Conservation (phyloP, 2,888 invertebrate genomes). For the Hybos culiciformis region DNA sequence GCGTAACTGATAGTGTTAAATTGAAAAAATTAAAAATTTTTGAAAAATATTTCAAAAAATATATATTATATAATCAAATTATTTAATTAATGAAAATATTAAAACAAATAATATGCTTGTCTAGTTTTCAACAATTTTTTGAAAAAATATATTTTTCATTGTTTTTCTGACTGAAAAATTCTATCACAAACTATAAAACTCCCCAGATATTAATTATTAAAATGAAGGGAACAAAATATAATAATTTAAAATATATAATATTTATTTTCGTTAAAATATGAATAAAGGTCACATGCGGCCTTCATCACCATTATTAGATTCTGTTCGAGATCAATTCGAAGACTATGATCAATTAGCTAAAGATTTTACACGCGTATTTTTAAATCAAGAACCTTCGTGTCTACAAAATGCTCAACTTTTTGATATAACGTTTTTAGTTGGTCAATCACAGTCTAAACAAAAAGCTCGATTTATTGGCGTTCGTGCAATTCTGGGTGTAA, state of each 20-base stretch:
- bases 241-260: background rate
- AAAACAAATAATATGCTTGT: too few relatives aligned
- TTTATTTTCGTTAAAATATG: background rate
- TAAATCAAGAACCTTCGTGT: slow-evolving; percentile 68
- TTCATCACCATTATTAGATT: slow-evolving; percentile 81
- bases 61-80: too few relatives aligned
- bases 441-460: slow-evolving; percentile 82
- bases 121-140: too few relatives aligned
- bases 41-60: too few relatives aligned
- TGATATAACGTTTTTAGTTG: slow-evolving; percentile 82
- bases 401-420: slow-evolving; percentile 69
- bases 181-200: too few relatives aligned
- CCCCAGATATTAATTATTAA: too few relatives aligned
- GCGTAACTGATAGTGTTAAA: too few relatives aligned
- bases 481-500: slow-evolving; percentile 77
- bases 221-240: too few relatives aligned
- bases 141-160: too few relatives aligned
- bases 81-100: too few relatives aligned
- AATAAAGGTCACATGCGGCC: slow-evolving; percentile 69
- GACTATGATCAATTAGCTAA: slow-evolving; percentile 88
- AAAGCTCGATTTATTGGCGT: slow-evolving; percentile 84
- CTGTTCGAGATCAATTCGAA: slow-evolving; percentile 85
- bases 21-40: too few relatives aligned
- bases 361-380: slow-evolving; percentile 79
- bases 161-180: too few relatives aligned